Conservation (phyloP, 2,797 vertebrate genomes). For the Pantherophis alleghaniensis region DNA sequence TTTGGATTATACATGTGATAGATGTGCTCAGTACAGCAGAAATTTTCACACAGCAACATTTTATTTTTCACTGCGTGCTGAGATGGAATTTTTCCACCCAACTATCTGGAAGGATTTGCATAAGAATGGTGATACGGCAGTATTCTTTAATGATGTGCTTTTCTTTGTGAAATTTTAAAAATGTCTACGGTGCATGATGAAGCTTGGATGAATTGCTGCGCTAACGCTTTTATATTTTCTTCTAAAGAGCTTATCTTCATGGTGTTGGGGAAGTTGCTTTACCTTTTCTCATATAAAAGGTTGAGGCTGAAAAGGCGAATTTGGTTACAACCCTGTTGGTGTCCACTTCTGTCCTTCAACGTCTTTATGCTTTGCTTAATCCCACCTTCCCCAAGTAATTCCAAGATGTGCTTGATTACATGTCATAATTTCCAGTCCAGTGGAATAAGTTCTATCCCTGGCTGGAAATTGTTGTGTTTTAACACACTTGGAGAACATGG, state of each 20-base stretch:
- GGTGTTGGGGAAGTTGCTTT: constrained; percentile 76
- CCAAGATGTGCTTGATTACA: background rate
- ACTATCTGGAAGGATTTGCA: constrained; percentile 80
- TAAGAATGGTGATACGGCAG: constrained; percentile 81
- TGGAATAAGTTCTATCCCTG: background rate
- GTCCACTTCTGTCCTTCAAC: constrained; percentile 42
- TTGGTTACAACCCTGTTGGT: constrained; percentile 62
- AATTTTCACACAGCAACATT: constrained; percentile 78
- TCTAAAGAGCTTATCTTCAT: constrained; percentile 78
- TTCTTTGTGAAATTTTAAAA: constrained; percentile 82
- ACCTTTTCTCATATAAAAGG: constrained; percentile 73
- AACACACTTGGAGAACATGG: background rate
- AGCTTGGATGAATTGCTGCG: constrained; percentile 77
- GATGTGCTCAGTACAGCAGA: constrained; percentile 75
- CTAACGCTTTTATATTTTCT: constrained; percentile 82
- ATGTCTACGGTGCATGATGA: constrained; percentile 78
- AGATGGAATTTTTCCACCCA: constrained; percentile 80
- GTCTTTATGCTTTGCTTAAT: constrained; percentile 23
- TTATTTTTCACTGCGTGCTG: constrained; percentile 75
- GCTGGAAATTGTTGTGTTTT: background rate
- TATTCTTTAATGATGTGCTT: constrained; percentile 82
- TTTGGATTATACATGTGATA: constrained; percentile 81
- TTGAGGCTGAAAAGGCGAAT: constrained; percentile 66
- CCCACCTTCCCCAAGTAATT: background rate
- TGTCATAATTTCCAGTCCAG: background rate